These are phyloP conservation scores for Phainopepla nitens DNA, from an alignment of 2,113 vertebrate species.

Conservation along the genomic window DNA sequence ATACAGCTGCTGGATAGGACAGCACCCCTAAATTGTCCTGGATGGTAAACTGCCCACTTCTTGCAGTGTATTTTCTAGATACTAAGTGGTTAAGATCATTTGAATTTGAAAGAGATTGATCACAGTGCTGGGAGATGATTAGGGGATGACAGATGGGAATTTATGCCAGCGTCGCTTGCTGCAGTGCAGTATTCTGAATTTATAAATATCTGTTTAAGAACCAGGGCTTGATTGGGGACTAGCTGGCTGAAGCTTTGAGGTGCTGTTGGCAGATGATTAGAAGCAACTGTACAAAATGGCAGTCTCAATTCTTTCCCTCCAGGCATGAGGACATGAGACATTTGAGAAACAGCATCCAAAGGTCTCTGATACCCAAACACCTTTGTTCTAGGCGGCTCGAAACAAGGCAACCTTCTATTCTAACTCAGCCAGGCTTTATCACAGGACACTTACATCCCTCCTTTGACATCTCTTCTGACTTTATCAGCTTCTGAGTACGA, in stretches of 20 bases:
- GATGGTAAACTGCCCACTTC: neutral
- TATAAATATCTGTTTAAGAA: conserved; percentile 35
- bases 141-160: conserved; percentile 28
- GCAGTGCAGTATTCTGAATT: conserved; percentile 35
- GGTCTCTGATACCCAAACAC: neutral
- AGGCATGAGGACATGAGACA: neutral
- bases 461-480: neutral
- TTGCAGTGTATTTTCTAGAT: neutral
- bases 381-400: neutral
- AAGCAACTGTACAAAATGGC: neutral
- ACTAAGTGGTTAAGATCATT: neutral
- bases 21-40: neutral
- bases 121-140: conserved; percentile 20
- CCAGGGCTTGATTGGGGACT: conserved; percentile 12
- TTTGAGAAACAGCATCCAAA: neutral
- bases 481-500: neutral
- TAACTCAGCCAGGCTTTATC: neutral
- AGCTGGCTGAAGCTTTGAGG: neutral
- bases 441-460: neutral
- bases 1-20: neutral
- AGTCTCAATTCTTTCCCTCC: neutral
- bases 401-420: neutral
- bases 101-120: conserved; percentile 29
- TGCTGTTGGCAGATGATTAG: neutral
- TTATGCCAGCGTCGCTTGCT: neutral